Conservation (phyloP, 1,140 invertebrate genomes). For the Drosophila subpulchrella region DNA sequence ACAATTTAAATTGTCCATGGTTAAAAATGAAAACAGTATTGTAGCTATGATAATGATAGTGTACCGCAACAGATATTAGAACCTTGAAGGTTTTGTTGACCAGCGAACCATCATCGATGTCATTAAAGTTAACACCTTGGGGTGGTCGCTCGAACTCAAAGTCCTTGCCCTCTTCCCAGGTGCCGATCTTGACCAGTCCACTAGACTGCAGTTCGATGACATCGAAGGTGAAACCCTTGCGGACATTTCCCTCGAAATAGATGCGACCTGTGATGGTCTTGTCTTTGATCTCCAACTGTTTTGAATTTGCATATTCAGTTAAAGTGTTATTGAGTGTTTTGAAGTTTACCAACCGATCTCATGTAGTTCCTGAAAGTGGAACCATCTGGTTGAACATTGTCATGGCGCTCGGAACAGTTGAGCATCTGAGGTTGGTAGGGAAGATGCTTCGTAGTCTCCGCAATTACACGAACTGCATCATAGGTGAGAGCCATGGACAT, state of each 20-base stretch:
- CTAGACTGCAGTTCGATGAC: constrained; percentile 89
- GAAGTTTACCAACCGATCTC: constrained; percentile 81
- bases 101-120: constrained; percentile 86
- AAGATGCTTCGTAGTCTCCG: constrained; percentile 82
- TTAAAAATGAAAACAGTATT: constrained; percentile 42
- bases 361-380: constrained; percentile 94
- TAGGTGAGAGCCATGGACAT: constrained; percentile 91
- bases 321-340: too few relatives aligned
- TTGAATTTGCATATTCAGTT: neutral
- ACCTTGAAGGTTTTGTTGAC: constrained; percentile 94
- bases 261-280: constrained; percentile 91
- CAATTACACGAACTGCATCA: constrained; percentile 91
- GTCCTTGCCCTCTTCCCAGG: constrained; percentile 87
- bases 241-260: constrained; percentile 93
- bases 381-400: constrained; percentile 85
- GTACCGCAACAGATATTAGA: constrained; percentile 89
- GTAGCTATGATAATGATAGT: constrained; percentile 82
- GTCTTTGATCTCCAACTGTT: constrained; percentile 64
- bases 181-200: constrained; percentile 89
- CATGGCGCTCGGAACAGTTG: constrained; percentile 85
- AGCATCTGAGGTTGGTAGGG: constrained; percentile 67
- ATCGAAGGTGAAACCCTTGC: constrained; percentile 92
- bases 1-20: neutral
- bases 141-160: constrained; percentile 67
- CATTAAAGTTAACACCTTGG: constrained; percentile 22